Evolutionary conservation across 2,113 vertebrate genomes (phyloP).

Genomic region (Tursiops truncatus): DNA sequence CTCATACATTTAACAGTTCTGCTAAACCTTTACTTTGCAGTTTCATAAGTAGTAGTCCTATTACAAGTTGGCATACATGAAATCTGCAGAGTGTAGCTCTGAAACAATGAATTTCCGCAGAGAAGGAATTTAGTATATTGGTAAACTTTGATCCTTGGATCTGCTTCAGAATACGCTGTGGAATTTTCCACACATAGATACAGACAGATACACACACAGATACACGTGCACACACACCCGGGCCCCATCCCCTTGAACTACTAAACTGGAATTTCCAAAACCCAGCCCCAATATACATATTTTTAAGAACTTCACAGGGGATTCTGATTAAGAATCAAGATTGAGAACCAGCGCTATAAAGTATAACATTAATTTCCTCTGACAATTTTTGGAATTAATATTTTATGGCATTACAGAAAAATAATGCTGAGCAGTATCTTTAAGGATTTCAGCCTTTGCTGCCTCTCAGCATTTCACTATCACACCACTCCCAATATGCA

Average conservation of each 20-base stretch:
- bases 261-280: constrained; percentile 17
- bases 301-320: neutral
- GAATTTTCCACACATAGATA: neutral
- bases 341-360: neutral
- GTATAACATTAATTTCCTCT: neutral
- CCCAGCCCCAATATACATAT: neutral
- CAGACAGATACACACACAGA: neutral
- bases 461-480: neutral
- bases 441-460: neutral
- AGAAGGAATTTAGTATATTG: neutral
- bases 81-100: neutral
- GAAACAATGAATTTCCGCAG: neutral
- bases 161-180: neutral
- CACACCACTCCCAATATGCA: neutral
- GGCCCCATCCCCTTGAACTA: neutral
- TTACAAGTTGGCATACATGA: neutral
- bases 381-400: neutral
- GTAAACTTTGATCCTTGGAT: neutral
- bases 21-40: neutral
- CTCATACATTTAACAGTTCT: neutral
- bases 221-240: neutral
- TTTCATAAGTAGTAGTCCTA: neutral
- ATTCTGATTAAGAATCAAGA: constrained; percentile 2
- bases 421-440: neutral
- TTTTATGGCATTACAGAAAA: neutral